phyloP scores from a whole-genome alignment of 2,797 vertebrate genomes.

The Gallinago nigripennis region DNA sequence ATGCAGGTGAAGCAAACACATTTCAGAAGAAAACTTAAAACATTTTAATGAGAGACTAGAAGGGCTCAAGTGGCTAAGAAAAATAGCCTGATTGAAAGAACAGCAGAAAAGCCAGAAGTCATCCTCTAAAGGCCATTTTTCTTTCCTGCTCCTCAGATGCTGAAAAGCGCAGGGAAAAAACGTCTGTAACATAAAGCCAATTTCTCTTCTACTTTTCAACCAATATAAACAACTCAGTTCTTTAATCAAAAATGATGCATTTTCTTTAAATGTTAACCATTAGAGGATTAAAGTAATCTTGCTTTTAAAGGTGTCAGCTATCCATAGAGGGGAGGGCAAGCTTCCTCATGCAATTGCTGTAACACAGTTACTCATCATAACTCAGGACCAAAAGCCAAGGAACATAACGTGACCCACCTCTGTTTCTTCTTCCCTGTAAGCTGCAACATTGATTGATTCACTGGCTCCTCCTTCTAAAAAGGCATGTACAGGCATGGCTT shows the following conservation, averaged over 20 bases:
- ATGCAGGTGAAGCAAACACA: neutral
- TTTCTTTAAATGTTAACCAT: neutral
- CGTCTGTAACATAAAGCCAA: neutral
- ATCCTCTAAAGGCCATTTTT: neutral
- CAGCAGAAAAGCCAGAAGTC: neutral
- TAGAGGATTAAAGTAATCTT: neutral
- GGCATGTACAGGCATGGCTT: constrained; percentile 2
- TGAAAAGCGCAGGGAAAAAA: neutral
- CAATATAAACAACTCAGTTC: neutral
- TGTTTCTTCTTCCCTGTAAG: neutral
- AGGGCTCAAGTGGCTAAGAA: neutral
- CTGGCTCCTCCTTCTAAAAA: neutral
- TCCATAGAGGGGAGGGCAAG: neutral
- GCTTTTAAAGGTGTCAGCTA: neutral
- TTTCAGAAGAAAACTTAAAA: neutral
- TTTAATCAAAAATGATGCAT: accelerated
- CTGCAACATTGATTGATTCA: neutral
- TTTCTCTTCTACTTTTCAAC: neutral
- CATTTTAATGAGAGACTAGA: neutral
- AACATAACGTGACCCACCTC: neutral
- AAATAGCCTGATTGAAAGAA: neutral
- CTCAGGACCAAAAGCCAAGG: neutral
- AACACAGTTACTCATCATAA: neutral
- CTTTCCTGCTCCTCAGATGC: neutral
- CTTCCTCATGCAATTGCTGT: neutral